These are phyloP conservation scores for Amphimallon solstitiale DNA, from an alignment of 2,888 invertebrate genomes.

Conservation along the genomic window DNA sequence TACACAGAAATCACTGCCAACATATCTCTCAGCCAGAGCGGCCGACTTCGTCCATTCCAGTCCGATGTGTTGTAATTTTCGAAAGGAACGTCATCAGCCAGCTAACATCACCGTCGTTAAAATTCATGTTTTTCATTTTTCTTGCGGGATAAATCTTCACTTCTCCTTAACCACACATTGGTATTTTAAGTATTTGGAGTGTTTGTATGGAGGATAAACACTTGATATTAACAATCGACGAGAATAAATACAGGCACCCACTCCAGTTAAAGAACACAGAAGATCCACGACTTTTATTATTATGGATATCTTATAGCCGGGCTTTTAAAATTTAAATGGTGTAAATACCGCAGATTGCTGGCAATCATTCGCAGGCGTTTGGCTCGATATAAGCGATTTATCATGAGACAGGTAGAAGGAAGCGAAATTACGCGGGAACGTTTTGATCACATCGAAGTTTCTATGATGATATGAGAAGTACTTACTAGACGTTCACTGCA, in stretches of 20 bases:
- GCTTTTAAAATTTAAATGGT: not conserved
- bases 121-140: too few relatives aligned
- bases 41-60: too few relatives aligned
- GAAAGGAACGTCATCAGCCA: too few relatives aligned
- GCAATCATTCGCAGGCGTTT: not conserved
- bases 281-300: not conserved
- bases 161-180: not conserved
- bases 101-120: too few relatives aligned
- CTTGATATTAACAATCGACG: not conserved
- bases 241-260: not conserved
- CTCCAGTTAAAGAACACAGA: not conserved
- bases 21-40: not conserved
- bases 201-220: not conserved
- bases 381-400: too few relatives aligned
- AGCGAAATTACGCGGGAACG: too few relatives aligned
- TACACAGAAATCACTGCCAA: too few relatives aligned
- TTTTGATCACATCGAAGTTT: too few relatives aligned
- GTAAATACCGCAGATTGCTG: not conserved
- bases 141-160: not conserved
- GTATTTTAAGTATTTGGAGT: conserved; percentile 2
- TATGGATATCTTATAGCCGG: not conserved
- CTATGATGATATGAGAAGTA: too few relatives aligned
- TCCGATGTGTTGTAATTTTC: too few relatives aligned
- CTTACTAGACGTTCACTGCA: too few relatives aligned
- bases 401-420: too few relatives aligned